phyloP scores from a whole-genome alignment of 2,888 invertebrate species.

The Girardia tigrina region DNA sequence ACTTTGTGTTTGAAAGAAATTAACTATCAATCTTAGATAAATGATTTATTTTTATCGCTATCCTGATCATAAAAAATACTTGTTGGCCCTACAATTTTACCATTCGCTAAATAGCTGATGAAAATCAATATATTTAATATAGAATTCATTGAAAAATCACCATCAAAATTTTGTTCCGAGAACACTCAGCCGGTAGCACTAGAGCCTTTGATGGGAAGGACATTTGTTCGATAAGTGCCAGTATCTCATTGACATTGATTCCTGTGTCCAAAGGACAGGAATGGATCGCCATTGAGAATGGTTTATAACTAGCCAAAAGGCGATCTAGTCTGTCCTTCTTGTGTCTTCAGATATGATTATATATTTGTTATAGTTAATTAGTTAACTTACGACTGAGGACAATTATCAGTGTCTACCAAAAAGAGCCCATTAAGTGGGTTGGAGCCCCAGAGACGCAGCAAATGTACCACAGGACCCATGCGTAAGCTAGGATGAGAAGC shows the following conservation, averaged over 20 bases:
- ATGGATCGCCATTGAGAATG: not conserved
- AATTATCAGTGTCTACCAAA: slow-evolving; percentile 2
- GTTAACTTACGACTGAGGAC: not conserved
- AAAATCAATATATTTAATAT: too few species aligned
- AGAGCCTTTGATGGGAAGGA: not conserved
- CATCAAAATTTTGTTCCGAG: slow-evolving; percentile 1
- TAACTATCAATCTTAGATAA: too few species aligned
- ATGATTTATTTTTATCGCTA: too few species aligned
- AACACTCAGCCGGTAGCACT: not conserved
- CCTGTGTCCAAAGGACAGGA: not conserved
- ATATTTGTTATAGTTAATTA: too few species aligned
- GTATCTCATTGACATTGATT: slow-evolving; percentile 5
- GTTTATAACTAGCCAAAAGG: not conserved
- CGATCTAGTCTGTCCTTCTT: not conserved
- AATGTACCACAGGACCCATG: slow-evolving; percentile 90
- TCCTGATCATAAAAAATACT: too few species aligned
- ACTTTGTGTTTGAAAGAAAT: too few species aligned
- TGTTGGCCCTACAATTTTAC: too few species aligned
- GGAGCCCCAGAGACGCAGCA: slow-evolving; percentile 81
- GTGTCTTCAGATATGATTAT: too few species aligned
- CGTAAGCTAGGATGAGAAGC: slow-evolving; percentile 88
- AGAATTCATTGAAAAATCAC: not conserved
- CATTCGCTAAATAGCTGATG: too few species aligned
- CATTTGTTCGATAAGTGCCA: not conserved
- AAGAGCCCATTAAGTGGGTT: not conserved